Percentiles rank a stretch among this genome's conserved stretches.
Conservation (phyloP, 2,797 vertebrate genomes). For the Sebastes cheni region DNA sequence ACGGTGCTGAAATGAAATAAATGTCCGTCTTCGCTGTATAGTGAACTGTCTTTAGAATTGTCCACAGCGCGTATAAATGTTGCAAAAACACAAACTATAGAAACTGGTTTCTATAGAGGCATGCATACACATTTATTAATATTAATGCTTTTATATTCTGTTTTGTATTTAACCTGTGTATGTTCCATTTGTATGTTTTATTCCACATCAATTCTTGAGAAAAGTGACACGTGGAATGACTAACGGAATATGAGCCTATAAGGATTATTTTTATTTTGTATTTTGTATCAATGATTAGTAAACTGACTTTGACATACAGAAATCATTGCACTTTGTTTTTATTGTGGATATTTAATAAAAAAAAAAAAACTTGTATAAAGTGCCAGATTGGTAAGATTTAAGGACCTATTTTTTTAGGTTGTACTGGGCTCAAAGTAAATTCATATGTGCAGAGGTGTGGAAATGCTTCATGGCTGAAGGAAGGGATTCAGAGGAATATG, state of each 20-base stretch:
- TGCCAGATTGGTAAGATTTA: not conserved
- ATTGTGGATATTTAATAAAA: not conserved
- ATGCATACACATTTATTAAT: too few relatives aligned
- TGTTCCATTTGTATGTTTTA: not conserved
- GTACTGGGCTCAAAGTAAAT: too few relatives aligned
- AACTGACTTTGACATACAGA: too few relatives aligned
- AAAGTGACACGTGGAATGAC: too few relatives aligned
- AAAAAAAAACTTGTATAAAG: not conserved
- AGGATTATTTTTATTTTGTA: too few relatives aligned
- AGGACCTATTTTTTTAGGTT: not conserved
- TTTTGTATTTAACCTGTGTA: not conserved
- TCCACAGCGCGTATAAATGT: not conserved
- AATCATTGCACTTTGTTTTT: not conserved
- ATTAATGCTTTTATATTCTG: not conserved
- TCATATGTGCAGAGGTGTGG: too few relatives aligned
- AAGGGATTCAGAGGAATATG: not conserved
- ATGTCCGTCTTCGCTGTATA: not conserved
- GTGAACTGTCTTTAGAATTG: not conserved
- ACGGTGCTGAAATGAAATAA: not conserved
- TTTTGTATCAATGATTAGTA: too few relatives aligned
- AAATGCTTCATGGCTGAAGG: not conserved
- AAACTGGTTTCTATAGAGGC: not conserved
- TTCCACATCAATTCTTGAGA: too few relatives aligned
- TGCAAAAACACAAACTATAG: not conserved
- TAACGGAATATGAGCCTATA: too few relatives aligned